These are phyloP conservation scores for Bursaphelenchus mucronatus DNA, from an alignment of 1,140 invertebrate genomes.

Conservation along the genomic window DNA sequence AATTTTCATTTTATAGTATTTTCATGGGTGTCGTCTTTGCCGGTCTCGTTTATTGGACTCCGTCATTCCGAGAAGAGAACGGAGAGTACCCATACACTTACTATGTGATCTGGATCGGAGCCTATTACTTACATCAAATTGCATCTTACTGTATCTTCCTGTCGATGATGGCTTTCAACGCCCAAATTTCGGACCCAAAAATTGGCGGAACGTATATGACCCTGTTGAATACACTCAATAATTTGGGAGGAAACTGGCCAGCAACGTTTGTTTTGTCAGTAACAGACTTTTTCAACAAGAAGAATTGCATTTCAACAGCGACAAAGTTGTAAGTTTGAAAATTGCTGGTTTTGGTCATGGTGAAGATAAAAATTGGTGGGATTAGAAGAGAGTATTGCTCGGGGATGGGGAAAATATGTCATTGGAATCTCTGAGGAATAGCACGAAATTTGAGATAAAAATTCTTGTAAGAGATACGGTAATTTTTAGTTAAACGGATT, in stretches of 20 bases:
- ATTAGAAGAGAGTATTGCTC: no score
- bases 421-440: no score
- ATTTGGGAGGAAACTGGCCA: conserved; percentile 95
- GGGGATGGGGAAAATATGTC: no score
- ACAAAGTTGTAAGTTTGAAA: conserved; percentile 33
- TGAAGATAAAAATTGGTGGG: no score
- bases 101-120: conserved; percentile 72
- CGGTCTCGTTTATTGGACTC: conserved; percentile 77
- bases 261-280: conserved; percentile 83
- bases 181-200: conserved; percentile 77
- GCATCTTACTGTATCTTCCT: conserved; percentile 75
- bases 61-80: conserved; percentile 66
- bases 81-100: conserved; percentile 74
- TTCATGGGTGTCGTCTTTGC: conserved; percentile 78
- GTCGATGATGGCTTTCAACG: conserved; percentile 67
- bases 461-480: no score
- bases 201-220: conserved; percentile 99
- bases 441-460: no score
- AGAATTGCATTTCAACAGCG: conserved; percentile 54
- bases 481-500: no score
- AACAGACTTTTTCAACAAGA: conserved; percentile 69
- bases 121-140: conserved; percentile 76
- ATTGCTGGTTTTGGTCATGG: no score
- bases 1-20: conserved; percentile 66
- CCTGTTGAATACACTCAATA: conserved; percentile 87